Conservation (phyloP, 30 jellyfish, hydroid and myxozoan genomes). For the Morbakka virulenta region DNA sequence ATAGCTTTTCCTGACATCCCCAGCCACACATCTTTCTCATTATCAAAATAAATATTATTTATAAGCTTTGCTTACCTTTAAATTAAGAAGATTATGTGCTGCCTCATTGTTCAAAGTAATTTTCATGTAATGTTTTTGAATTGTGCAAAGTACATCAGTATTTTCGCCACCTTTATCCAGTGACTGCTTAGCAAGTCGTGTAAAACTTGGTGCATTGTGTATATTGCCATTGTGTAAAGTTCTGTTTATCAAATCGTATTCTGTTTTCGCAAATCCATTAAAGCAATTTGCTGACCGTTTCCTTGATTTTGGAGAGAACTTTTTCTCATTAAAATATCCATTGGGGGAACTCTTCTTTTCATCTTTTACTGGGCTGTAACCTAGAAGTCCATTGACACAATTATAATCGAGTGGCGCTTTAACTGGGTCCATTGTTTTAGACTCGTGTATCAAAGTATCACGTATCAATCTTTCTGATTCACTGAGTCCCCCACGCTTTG, state of each 20-base stretch:
- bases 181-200: conserved; percentile 33
- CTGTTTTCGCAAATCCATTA: not conserved
- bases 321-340: conserved; percentile 2
- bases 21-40: no score
- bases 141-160: conserved; percentile 48
- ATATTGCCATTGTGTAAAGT: not conserved
- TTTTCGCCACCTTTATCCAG: conserved; percentile 59
- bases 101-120: conserved; percentile 69
- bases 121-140: conserved; percentile 41
- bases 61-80: conserved; percentile 46
- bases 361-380: conserved; percentile 3
- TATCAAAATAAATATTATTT: no score
- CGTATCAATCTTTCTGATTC: conserved; percentile 83
- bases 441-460: conserved; percentile 84
- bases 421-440: conserved; percentile 70
- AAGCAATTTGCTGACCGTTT: conserved; percentile 7
- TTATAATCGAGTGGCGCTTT: conserved; percentile 20
- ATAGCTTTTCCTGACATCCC: no score
- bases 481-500: conserved; percentile 19
- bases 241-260: not conserved
- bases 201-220: not conserved
- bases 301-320: conserved; percentile 24
- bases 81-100: conserved; percentile 63
- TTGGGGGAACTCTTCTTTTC: conserved; percentile 25
- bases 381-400: conserved; percentile 57